These are phyloP conservation scores for Ciconia stormi DNA, from an alignment of 2,113 vertebrate species.

Conservation along the genomic window DNA sequence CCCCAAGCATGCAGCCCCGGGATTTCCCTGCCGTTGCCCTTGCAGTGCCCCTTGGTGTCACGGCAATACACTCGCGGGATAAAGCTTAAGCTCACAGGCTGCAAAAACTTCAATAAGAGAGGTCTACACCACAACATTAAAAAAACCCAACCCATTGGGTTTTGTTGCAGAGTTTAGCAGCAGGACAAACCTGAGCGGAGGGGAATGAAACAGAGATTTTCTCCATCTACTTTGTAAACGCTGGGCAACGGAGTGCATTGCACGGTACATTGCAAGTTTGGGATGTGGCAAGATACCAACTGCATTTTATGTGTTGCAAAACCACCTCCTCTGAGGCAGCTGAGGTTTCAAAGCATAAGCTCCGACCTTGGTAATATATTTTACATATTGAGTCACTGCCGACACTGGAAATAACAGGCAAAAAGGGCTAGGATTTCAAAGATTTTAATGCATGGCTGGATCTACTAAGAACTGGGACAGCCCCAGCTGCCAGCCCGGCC, in stretches of 20 bases:
- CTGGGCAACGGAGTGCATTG: neutral
- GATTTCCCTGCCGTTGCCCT: neutral
- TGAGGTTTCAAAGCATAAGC: constrained; percentile 35
- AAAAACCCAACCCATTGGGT: neutral
- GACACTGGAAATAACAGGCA: neutral
- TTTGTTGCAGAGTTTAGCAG: neutral
- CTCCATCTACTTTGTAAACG: neutral
- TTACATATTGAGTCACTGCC: neutral
- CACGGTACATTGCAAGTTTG: constrained; percentile 34
- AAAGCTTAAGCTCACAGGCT: neutral
- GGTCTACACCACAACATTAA: neutral
- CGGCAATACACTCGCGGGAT: fast-evolving
- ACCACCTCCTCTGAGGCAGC: constrained; percentile 7
- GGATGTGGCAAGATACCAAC: constrained; percentile 45
- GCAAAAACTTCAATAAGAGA: neutral
- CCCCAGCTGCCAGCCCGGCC: neutral
- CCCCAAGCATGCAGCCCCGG: fast-evolving
- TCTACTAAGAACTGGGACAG: neutral
- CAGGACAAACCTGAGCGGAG: neutral
- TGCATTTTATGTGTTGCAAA: constrained; percentile 14
- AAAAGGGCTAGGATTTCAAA: neutral
- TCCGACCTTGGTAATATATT: neutral
- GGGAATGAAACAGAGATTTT: neutral
- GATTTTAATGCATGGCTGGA: neutral
- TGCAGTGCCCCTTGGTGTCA: neutral